Conservation (phyloP, 2,888 invertebrate species). For the Philopedon plagiatum region DNA sequence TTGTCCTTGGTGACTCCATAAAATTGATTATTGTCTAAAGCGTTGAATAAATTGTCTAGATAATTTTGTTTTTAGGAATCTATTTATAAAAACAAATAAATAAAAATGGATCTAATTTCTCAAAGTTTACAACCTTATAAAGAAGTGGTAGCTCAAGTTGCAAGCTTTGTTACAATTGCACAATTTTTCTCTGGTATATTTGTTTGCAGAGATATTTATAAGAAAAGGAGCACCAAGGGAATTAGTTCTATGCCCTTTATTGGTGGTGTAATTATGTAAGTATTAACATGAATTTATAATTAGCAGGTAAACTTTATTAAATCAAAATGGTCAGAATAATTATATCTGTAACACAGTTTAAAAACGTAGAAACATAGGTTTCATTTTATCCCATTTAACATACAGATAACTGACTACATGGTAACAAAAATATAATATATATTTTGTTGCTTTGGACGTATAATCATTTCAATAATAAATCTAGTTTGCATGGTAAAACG, state of each 20-base stretch:
- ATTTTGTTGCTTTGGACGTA: too few species aligned
- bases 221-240: slow-evolving; percentile 77
- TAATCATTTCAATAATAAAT: too few species aligned
- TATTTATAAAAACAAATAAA: background rate
- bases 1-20: background rate
- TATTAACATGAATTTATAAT: too few species aligned
- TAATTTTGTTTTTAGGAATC: background rate
- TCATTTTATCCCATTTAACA: too few species aligned
- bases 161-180: slow-evolving; percentile 82
- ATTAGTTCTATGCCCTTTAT: slow-evolving; percentile 80
- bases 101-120: slow-evolving; percentile 71
- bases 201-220: slow-evolving; percentile 81
- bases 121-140: slow-evolving; percentile 76
- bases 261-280: slow-evolving; percentile 85
- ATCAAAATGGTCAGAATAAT: too few species aligned
- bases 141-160: slow-evolving; percentile 77
- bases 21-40: background rate
- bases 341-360: too few species aligned
- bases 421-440: too few species aligned
- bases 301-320: too few species aligned
- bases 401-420: too few species aligned
- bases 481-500: too few species aligned
- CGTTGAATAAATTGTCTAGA: background rate
- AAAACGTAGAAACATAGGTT: too few species aligned
- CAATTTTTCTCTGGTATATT: slow-evolving; percentile 88